Conservation (phyloP, 2,113 vertebrate genomes). For the Pteropus alecto region DNA sequence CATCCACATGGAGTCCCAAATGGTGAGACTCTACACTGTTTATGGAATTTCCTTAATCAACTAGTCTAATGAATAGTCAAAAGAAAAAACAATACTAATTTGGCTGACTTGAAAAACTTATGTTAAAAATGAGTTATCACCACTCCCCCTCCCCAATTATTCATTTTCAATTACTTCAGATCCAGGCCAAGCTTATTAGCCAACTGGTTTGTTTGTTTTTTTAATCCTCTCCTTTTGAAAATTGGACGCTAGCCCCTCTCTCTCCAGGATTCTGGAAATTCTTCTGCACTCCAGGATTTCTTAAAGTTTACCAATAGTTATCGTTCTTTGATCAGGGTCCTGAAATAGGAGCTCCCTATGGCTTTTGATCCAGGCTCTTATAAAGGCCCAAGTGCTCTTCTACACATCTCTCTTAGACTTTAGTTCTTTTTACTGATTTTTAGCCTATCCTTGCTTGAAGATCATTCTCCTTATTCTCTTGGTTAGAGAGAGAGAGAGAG, state of each 20-base stretch:
- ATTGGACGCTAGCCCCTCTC: neutral
- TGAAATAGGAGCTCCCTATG: neutral
- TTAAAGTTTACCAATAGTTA: neutral
- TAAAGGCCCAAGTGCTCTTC: neutral
- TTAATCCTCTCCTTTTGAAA: conserved; percentile 30
- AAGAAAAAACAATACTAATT: neutral
- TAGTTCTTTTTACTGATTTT: conserved; percentile 32
- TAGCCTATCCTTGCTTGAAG: conserved; percentile 23
- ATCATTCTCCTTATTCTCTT: neutral
- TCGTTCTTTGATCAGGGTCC: neutral
- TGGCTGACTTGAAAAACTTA: neutral
- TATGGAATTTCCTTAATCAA: neutral
- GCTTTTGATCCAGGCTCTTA: conserved; percentile 13
- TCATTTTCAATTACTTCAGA: conserved; percentile 22
- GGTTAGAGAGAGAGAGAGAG: too few relatives aligned
- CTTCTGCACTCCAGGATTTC: neutral
- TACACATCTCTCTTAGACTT: conserved; percentile 23
- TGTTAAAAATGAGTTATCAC: neutral
- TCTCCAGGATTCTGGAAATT: conserved; percentile 1
- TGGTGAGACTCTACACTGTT: neutral
- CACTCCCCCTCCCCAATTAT: neutral
- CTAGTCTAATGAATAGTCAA: neutral
- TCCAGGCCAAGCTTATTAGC: neutral
- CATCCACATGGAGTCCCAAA: neutral
- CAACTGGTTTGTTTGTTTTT: neutral